Evolutionary conservation across 1,140 invertebrate genomes (phyloP), one percentile per base, ranked within the genome.

Genomic region (Drosophila ironensis): DNA sequence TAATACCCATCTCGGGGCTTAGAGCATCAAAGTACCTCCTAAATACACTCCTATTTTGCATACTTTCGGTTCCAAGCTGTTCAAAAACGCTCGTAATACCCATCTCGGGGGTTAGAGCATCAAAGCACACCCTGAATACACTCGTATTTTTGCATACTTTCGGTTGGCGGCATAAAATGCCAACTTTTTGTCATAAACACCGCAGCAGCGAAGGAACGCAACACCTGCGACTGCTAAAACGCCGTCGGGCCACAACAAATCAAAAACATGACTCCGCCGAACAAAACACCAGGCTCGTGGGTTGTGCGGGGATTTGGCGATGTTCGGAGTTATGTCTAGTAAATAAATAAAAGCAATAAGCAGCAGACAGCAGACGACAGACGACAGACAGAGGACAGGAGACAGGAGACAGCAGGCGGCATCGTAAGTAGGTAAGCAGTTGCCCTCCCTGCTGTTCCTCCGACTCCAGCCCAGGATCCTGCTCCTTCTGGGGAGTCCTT

Each of bases 271-370:
- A 42, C 60, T 60, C n/a, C n/a, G n/a, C n/a, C n/a, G n/a, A n/a
- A n/a, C n/a, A n/a, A n/a, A n/a, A 40, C 28, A 5, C 2, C 11
- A 9, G 12, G 42, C n/a, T n/a, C n/a, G n/a, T n/a, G 20, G 4
- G 8, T 0, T 3, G 6, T 3, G 11, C 1, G 6, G 20, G 17
- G 24, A 5, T 11, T 24, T 16, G 4, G 25, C 14, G 14, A 38
- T 35, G 24, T 37, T 59, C 33, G 51, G 73, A 72, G 69, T 70
- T 70, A 78, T 80, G 75, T 80, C 75, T 75, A 81, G 78, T 82
- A 66, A 82, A 82, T 82, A 82, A 82, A 82, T 82, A 82, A 82
- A 82, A 82, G 73, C 78, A 78, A 82, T 84, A 82, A 82, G 69
- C 78, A 78, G 77, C 42, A 50, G 35, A 51, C 75, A 61, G 54